Percentiles rank a stretch among this genome's conserved stretches.
Conservation (phyloP, 1,140 invertebrate genomes). For the Pseudoatta argentina region DNA sequence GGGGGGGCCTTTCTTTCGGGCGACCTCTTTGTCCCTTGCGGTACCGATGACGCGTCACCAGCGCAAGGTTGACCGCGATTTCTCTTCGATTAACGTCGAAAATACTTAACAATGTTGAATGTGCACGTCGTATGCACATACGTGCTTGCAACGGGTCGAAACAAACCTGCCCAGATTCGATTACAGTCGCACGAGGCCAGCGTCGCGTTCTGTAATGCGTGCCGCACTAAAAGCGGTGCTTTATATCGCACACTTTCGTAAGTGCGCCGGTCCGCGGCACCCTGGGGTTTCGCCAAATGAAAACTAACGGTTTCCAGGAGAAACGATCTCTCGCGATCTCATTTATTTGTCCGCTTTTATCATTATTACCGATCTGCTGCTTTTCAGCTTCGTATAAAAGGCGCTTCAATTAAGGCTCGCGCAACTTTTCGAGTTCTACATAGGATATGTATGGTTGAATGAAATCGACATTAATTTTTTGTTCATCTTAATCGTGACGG, state of each 20-base stretch:
- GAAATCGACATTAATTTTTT: background rate
- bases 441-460: background rate
- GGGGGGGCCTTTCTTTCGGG: conserved; percentile 46
- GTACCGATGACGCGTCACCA: conserved; percentile 55
- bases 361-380: background rate
- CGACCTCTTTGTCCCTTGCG: conserved; percentile 70
- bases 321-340: conserved; percentile 25
- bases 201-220: background rate
- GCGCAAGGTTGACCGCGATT: conserved; percentile 71
- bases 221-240: conserved; percentile 10
- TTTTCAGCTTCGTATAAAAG: background rate
- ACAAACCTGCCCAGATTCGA: conserved; percentile 25
- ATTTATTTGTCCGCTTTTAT: conserved; percentile 6
- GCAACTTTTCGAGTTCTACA: background rate
- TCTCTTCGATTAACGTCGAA: conserved; percentile 68
- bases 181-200: conserved; percentile 19
- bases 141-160: conserved; percentile 4
- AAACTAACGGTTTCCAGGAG: conserved; percentile 19
- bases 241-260: conserved; percentile 9
- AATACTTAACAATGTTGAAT: conserved; percentile 2
- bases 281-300: conserved; percentile 11
- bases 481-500: background rate
- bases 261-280: background rate
- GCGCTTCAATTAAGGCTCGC: background rate
- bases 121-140: background rate